Base-by-base conservation (phyloP, 2,113 vertebrate species). In the Pterocles burchelli region DNA sequence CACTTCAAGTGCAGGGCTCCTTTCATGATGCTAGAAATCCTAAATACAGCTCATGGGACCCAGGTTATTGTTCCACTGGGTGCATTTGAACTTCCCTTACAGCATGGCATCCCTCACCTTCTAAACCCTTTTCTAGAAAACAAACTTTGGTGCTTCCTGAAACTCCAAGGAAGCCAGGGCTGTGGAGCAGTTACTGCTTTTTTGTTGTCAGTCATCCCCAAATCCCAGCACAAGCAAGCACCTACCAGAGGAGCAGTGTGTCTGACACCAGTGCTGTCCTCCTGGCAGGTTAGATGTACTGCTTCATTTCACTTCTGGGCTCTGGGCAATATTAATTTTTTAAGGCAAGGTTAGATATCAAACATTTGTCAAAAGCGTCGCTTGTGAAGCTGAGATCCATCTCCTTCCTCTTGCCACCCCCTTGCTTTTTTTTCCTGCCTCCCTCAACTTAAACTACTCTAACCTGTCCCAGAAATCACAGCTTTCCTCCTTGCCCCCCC, bases 281-380 rank as follows among this genome's bases (percentile, higher is more conserved):
- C 52, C 76, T 91, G 81, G 74, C 74, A 91, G 77, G 26, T 74
- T 62, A 90, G 66, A 84, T 57, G n/a, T 29, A 38, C 54, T 54
- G 46, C 71, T 94, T 88, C 61, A 70, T 89, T 95, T 89, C 65
- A 34, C 36, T 51, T 62, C 46, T 83, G 91, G 25, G 70, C 72
- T 95, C 72, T 58, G 86, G 66, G 75, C 51, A 80, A 85, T 81
- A 83, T 79, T 57, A 76, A 72, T 90, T 87, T 90, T 96, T 95
- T 81, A 97, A 85, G n/a, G 76, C 22, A 76, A 94, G 28, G 46
- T n/a, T 73, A 68, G 62, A 80, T 68, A 65, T 92, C 48, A 96
- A 73, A 67, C n/a, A 70, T 93, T 82, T 90, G 73, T 77, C 10
- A 72, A 81, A 94, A 54, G 41, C 71, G 38, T 76, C 1, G 1